Conservation (phyloP, 2,113 vertebrate genomes). For the Tragelaphus buxtoni region DNA sequence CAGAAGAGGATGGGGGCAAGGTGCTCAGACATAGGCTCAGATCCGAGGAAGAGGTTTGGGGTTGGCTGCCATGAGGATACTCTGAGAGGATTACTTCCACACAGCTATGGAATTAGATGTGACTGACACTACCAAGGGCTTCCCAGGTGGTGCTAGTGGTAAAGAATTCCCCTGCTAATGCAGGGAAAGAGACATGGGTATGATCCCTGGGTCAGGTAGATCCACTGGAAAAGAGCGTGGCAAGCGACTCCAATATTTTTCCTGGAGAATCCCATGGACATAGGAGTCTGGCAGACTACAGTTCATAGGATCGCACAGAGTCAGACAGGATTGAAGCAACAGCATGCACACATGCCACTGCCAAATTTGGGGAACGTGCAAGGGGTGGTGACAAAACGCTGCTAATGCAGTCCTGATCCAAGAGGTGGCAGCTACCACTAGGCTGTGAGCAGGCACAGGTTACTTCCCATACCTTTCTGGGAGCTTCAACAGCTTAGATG, state of each 20-base stretch:
- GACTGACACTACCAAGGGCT: not conserved
- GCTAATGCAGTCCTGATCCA: not conserved
- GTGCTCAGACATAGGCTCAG: not conserved
- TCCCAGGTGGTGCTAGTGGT: not conserved
- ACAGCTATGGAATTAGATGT: not conserved
- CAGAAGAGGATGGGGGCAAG: not conserved
- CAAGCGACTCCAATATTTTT: not conserved
- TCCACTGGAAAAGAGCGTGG: not conserved
- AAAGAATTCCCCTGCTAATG: not conserved
- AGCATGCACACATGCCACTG: not conserved
- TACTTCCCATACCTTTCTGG: not conserved
- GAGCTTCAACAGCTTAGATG: not conserved
- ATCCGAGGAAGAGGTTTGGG: not conserved
- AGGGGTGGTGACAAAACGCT: not conserved
- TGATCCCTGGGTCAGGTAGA: not conserved
- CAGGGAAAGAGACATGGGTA: not conserved
- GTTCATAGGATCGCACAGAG: not conserved
- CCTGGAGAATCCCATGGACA: not conserved
- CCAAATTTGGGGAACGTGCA: fast-evolving
- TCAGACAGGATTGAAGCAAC: not conserved
- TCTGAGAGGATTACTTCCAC: not conserved
- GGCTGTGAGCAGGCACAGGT: not conserved
- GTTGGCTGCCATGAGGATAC: not conserved
- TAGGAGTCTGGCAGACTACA: not conserved
- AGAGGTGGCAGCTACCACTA: not conserved